phyloP scores from a whole-genome alignment of 2,113 vertebrate genomes.

The Callipepla californica region DNA sequence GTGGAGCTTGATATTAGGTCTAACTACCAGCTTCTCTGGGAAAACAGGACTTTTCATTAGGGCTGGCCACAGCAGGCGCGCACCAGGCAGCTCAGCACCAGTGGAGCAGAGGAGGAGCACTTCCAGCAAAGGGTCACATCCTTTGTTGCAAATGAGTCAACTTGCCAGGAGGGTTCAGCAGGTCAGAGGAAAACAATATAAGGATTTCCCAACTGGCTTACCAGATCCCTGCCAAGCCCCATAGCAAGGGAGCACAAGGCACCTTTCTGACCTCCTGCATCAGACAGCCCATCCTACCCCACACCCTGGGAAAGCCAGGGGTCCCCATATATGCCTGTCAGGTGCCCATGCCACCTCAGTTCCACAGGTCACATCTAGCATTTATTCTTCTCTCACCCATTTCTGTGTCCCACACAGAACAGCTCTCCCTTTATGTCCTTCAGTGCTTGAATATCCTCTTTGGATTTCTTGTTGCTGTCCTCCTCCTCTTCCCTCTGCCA shows the following conservation, averaged over 20 bases:
- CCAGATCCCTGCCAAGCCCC: constrained; percentile 31
- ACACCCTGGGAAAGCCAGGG: neutral
- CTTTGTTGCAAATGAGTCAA: constrained; percentile 43
- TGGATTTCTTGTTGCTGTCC: neutral
- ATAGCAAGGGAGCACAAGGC: neutral
- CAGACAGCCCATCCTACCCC: constrained; percentile 21
- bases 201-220: constrained; percentile 53
- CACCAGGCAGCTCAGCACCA: constrained; percentile 12
- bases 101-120: neutral
- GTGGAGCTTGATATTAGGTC: neutral
- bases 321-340: neutral
- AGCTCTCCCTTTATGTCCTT: neutral
- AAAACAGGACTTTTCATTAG: neutral
- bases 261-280: constrained; percentile 4
- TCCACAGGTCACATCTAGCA: neutral
- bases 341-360: neutral
- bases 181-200: constrained; percentile 62
- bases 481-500: constrained; percentile 8
- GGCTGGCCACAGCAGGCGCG: neutral
- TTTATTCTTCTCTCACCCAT: neutral
- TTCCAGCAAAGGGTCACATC: constrained; percentile 45
- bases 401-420: neutral
- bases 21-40: neutral
- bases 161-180: neutral
- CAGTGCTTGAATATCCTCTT: neutral